Conservation (phyloP, 2,888 invertebrate species). For the Phalangium opilio region DNA sequence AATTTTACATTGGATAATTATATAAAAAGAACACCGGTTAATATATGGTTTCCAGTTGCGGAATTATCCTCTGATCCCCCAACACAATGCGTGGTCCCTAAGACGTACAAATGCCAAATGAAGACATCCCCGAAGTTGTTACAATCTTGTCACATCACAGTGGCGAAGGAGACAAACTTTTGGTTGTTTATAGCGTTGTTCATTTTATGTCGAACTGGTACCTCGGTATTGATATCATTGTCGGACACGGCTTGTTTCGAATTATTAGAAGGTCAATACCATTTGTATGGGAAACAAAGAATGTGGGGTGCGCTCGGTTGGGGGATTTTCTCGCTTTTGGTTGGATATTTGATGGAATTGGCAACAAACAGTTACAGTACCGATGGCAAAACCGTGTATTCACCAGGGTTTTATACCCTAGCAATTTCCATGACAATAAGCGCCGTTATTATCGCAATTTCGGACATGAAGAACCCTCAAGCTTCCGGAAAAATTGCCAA, state of each 20-base stretch:
- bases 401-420: conserved; percentile 13
- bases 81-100: not conserved
- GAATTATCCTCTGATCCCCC: not conserved
- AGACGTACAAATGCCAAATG: not conserved
- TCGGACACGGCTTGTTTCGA: conserved; percentile 80
- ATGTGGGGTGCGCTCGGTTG: conserved; percentile 78
- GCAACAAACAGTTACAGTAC: conserved; percentile 10
- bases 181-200: conserved; percentile 61
- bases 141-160: not conserved
- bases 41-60: too few relatives aligned
- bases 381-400: conserved; percentile 8
- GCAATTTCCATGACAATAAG: conserved; percentile 8
- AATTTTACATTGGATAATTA: not conserved
- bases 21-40: too few relatives aligned
- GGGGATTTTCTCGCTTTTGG: conserved; percentile 57
- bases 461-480: conserved; percentile 12
- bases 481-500: conserved; percentile 12
- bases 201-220: conserved; percentile 63
- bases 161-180: conserved; percentile 37
- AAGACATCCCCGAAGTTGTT: not conserved
- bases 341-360: conserved; percentile 59
- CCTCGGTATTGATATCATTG: conserved; percentile 71
- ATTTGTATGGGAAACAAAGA: conserved; percentile 67
- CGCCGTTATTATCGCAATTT: conserved; percentile 7
- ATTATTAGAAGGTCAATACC: conserved; percentile 57